Evolutionary conservation across 2,113 vertebrate species (phyloP).

Genomic region (Prinia subflava): DNA sequence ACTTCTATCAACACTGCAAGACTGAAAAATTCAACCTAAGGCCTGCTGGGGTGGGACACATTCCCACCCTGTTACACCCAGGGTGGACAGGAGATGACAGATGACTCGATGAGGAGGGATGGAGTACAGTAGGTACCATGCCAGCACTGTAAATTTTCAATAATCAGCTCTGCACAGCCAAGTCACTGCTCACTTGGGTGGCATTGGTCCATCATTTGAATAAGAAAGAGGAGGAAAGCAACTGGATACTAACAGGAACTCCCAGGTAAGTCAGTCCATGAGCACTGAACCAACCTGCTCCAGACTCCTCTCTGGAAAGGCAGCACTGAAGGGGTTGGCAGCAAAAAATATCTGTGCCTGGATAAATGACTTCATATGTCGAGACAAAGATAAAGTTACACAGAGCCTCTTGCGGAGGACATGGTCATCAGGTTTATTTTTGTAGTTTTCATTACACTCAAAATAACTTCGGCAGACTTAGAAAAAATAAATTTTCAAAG

Average conservation of each 20-base stretch:
- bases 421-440: conserved; percentile 58
- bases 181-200: neutral
- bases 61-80: neutral
- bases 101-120: neutral
- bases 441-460: conserved; percentile 56
- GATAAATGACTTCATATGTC: conserved; percentile 40
- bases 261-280: neutral
- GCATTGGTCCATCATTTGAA: neutral
- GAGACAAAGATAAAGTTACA: conserved; percentile 54
- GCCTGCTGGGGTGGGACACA: neutral
- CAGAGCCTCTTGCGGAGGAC: conserved; percentile 18
- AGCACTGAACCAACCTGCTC: neutral
- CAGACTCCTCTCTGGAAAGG: neutral
- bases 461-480: conserved; percentile 53
- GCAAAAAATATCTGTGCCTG: neutral
- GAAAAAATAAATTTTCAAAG: conserved; percentile 55
- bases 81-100: neutral
- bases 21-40: neutral
- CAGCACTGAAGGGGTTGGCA: neutral
- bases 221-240: neutral
- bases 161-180: neutral
- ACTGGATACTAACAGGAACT: neutral
- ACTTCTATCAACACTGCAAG: neutral
- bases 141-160: neutral
- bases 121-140: neutral